Evolutionary conservation across 2,113 vertebrate genomes (phyloP).

Genomic region (Geococcyx californianus): DNA sequence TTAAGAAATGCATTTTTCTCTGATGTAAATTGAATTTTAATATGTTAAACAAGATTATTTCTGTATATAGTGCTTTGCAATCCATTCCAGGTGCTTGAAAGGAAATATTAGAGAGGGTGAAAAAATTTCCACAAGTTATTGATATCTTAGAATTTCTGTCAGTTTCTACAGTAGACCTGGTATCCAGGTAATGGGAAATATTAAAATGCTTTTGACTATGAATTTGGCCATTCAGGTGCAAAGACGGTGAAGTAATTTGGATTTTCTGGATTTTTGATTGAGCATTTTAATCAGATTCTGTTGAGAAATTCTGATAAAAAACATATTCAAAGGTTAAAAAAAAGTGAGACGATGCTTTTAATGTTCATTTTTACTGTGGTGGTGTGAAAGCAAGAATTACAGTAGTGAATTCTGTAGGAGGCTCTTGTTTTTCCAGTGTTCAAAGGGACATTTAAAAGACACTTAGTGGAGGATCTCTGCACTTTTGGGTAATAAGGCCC

Average conservation of each 20-base stretch:
- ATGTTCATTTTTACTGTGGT: neutral
- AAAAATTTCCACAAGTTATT: neutral
- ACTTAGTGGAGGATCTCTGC: neutral
- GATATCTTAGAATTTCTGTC: neutral
- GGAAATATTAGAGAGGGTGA: neutral
- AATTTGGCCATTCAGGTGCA: neutral
- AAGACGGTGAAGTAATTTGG: neutral
- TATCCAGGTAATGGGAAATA: neutral
- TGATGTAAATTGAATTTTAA: constrained; percentile 40
- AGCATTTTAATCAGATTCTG: neutral
- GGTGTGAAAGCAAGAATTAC: neutral
- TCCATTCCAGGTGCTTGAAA: constrained; percentile 20
- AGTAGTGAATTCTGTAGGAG: neutral
- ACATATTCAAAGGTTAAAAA: neutral
- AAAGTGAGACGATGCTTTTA: neutral
- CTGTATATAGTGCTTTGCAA: neutral
- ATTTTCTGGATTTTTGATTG: neutral
- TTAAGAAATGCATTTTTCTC: constrained; percentile 51
- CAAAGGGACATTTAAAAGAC: neutral
- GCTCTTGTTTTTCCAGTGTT: neutral
- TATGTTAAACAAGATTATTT: constrained; percentile 6
- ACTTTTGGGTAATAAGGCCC: neutral
- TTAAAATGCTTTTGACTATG: neutral
- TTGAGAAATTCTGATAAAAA: neutral
- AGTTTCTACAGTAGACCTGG: neutral